Percentiles rank a stretch among this genome's conserved stretches.
phyloP scores from a whole-genome alignment of 2,888 invertebrate genomes.

The Sminthurides aquaticus region DNA sequence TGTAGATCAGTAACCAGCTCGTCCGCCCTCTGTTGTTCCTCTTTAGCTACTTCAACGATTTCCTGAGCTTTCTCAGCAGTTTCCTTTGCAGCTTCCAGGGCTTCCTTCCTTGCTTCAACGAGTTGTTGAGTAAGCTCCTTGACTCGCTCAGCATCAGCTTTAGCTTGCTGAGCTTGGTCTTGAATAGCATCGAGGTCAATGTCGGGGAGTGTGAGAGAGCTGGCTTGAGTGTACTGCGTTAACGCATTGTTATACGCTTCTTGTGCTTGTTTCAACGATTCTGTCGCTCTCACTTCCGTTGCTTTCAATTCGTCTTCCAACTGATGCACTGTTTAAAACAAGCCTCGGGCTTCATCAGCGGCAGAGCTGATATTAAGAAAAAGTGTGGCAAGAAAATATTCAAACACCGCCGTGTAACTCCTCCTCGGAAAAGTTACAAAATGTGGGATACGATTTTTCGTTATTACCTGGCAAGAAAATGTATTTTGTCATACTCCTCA shows the following conservation, averaged over 20 bases:
- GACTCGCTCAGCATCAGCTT: slow-evolving; percentile 54
- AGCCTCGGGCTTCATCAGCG: too few species aligned
- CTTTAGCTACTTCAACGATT: slow-evolving; percentile 52
- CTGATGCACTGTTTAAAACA: too few species aligned
- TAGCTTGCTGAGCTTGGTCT: slow-evolving; percentile 60
- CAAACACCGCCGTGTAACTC: background rate
- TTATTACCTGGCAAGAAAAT: background rate
- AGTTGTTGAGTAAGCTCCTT: slow-evolving; percentile 23
- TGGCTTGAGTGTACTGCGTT: slow-evolving; percentile 69
- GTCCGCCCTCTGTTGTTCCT: slow-evolving; percentile 70
- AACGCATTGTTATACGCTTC: slow-evolving; percentile 75
- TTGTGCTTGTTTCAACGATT: slow-evolving; percentile 65
- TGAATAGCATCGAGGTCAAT: slow-evolving; percentile 65
- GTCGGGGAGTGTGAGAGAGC: slow-evolving; percentile 67
- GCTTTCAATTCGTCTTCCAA: slow-evolving; percentile 54
- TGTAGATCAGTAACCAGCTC: slow-evolving; percentile 72
- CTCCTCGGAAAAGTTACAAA: background rate
- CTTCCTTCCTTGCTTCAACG: background rate
- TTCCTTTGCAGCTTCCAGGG: background rate
- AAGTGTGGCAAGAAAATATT: background rate
- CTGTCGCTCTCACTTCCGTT: slow-evolving; percentile 64
- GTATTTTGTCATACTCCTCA: too few species aligned
- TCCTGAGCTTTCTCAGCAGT: slow-evolving; percentile 46
- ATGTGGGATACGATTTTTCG: background rate
- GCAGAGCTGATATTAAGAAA: too few species aligned